Evolutionary conservation across 2,113 vertebrate species (phyloP).

Genomic region (Pelobates fuscus): DNA sequence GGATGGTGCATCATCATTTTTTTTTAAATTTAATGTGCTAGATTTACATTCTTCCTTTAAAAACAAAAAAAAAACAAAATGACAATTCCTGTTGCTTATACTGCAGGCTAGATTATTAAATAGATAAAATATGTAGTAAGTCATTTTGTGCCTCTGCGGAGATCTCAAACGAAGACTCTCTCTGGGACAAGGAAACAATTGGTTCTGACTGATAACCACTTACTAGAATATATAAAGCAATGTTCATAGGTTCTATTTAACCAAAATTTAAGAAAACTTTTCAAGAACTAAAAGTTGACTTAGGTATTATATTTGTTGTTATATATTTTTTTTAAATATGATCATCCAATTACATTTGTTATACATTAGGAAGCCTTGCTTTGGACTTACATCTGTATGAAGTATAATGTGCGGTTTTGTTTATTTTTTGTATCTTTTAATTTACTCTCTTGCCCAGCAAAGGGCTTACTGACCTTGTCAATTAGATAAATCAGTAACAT

Average conservation of each 20-base stretch:
- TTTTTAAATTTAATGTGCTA: neutral
- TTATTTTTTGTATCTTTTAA: neutral
- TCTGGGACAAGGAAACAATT: neutral
- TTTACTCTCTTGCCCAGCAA: neutral
- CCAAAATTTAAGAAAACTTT: too few relatives aligned
- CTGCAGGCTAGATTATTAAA: slow-evolving; percentile 18
- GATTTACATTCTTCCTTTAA: neutral
- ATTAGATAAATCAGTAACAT: neutral
- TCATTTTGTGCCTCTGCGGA: neutral
- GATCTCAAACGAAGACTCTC: neutral
- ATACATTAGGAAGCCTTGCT: neutral
- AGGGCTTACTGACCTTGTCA: neutral
- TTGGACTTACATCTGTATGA: neutral
- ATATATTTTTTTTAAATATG: too few relatives aligned
- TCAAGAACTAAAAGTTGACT: too few relatives aligned
- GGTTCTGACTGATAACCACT: neutral
- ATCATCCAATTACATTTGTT: neutral
- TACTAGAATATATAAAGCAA: neutral
- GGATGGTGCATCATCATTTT: neutral
- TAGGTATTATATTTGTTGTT: too few relatives aligned
- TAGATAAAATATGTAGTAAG: neutral
- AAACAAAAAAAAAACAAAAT: too few relatives aligned
- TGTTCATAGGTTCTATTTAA: too few relatives aligned
- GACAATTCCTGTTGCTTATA: slow-evolving; percentile 20
- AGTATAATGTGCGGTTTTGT: neutral